phyloP scores from a whole-genome alignment of 1,140 invertebrate genomes.

The Nilaparvata lugens region DNA sequence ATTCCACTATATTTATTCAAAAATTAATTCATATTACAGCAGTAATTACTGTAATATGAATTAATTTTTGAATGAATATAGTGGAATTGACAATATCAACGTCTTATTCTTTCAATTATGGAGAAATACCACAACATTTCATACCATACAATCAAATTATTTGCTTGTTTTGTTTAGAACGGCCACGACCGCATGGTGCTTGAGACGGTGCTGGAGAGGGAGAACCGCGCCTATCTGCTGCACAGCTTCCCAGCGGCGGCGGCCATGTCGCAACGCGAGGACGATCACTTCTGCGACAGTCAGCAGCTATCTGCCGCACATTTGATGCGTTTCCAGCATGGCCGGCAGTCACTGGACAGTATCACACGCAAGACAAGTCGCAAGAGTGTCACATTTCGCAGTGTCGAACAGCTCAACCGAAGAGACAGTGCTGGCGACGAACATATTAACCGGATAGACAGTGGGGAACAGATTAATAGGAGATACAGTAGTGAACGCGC shows the following conservation, averaged over 20 bases:
- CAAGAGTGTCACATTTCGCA: not conserved
- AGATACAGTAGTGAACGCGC: too few species aligned
- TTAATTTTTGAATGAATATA: too few species aligned
- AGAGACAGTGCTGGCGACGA: not conserved
- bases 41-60: too few species aligned
- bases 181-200: slow-evolving; percentile 38
- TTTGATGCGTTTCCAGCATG: slow-evolving; percentile 7
- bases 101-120: too few species aligned
- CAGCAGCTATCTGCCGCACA: not conserved
- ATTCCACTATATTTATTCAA: too few species aligned
- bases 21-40: too few species aligned
- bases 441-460: not conserved
- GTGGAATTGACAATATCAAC: too few species aligned
- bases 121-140: too few species aligned
- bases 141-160: too few species aligned
- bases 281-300: not conserved
- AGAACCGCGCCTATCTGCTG: slow-evolving; percentile 12
- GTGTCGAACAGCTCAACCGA: not conserved
- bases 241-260: slow-evolving; percentile 23
- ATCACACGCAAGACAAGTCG: not conserved
- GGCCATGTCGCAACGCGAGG: not conserved
- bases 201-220: slow-evolving; percentile 35
- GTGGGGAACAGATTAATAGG: too few species aligned
- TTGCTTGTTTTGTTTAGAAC: slow-evolving; percentile 35
- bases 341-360: slow-evolving; percentile 14